Evolutionary conservation across 2,888 invertebrate species (phyloP), one percentile per base, ranked within the genome.

Genomic region (Orthosia incerta): DNA sequence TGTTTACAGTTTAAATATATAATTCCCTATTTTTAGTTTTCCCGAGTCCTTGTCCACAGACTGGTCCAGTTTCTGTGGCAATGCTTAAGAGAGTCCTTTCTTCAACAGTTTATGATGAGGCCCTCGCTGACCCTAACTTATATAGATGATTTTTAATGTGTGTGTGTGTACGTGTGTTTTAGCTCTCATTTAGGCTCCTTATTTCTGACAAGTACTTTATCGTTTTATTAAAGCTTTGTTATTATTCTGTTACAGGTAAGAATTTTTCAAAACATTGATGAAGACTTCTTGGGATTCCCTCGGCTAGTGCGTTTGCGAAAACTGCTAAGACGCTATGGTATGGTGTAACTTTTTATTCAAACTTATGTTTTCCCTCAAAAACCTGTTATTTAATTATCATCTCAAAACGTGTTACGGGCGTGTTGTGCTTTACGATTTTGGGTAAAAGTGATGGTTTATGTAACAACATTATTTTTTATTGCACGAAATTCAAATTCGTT

Each of bases 351-450:
- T 39, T 48, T 15, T 15, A 2, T 39, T 39, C 39, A 39, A 39
- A 39, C 39, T 9, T 9, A 55, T 23, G 23, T 4, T 53, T 23
- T 39, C 39, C 39, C 39, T 39, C 39, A 55, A 55, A 23, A 55
- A 55, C 55, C 15, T 23, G 23, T 55, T 55, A 55, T 55, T 55
- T 46, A 23, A 26, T 56, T 78, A 18, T 1, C 1, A n/a, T 57
- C 3, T 26, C 4, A 15, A 15, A 51, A 15, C 16, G n/a, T 20
- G 53, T 73, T 51, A 73, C 59, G 48, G 46, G 26, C 51, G n/a
- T 48, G 23, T 4, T 9, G 70, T 70, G 72, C n/a, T 56, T 79
- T 77, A 82, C 56, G 26, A 53, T 51, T 60, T 53, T 61, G 15
- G 9, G 57, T 57, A 70, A 74, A 60, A 69, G 59, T 48, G 15